Evolutionary conservation across 30 jellyfish, hydroid and myxozoan species (phyloP), one percentile per base, ranked within the genome.

Genomic region (Aurelia aurita complex sp. Pacific): DNA sequence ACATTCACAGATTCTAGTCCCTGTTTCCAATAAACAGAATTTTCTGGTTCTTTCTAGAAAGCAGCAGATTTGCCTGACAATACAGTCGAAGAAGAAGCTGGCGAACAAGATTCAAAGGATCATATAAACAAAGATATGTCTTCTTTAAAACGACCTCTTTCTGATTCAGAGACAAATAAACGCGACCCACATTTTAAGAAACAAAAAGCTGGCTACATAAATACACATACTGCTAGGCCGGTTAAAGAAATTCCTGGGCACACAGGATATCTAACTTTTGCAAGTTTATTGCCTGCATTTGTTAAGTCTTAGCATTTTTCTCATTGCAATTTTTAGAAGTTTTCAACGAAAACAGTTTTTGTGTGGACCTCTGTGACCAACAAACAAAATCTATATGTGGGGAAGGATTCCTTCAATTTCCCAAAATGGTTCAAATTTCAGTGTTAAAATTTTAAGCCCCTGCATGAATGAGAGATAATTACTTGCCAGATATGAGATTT

Each of bases 191-290:
- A 46, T 16, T 50, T 38, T 11, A 85, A 74, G 75, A 46, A 42
- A 46, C 92, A 83, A 59, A 83, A 72, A 68, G 71, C 92, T 43
- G 92, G 92, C 4, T 12, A 35, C 38, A 23, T 18, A 38, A 74
- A 87, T 69, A 73, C 69, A 4, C 66, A 86, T 4, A 81, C 98
- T 66, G 67, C 90, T 5, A 85, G 83, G 74, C 68, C 90, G 13
- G 64, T 70, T 59, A 87, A 82, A 77, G 90, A 87, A 55, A 93
- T 88, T 67, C 98, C 98, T 34, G 99, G 99, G 42, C 99, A 95
- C 65, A 95, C 99, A 8, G 99, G 99, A n/a, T 95, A 85, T 81
- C 65, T 95, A 40, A 95, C 99, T 46, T 95, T 95, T 86, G 99
- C 99, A 19, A 85, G 92, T 68, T 81, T 85, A 53, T 70, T 91